Evolutionary conservation across 92 coral and sea anemone genomes (phyloP), one percentile per base, ranked within the genome.

Genomic region (Montipora capitata): DNA sequence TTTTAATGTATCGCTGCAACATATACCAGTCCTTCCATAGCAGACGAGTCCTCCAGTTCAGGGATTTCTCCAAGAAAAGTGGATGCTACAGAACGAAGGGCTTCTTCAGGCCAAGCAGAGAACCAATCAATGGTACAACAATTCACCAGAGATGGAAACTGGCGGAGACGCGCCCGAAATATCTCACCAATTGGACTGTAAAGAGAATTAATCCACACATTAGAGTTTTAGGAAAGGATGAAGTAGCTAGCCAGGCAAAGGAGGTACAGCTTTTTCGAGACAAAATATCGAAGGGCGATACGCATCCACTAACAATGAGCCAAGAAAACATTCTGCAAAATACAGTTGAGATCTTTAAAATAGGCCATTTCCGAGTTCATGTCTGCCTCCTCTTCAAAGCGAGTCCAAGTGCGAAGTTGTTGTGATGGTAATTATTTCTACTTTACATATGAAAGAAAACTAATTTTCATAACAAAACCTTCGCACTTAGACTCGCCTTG

Each of bases 61-160:
- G 93, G 98, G n/a, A 97, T 97, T 80, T 97, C 99, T 18, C 95
- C 98, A 16, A 97, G 94, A 89, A 97, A 97, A n/a, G 96, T 94
- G 7, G 98, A 94, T 5, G 99, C 98, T 11, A 97, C 99, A 15
- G 99, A 97, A 45, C 96, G 96, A 74, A 97, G 85, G 40, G 99
- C 99, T 88, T 96, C 99, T 18, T 95, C 93, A 12, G 99, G 99
- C 99, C 99, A 97, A 14, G 98, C 99, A 0, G 98, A 95, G 95
- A 97, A 97, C 99, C 99, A 97, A 72, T 97, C 99, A 65, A 97
- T 97, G 18, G 99, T 97, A 72, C 99, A 97, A 76, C 99, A 97
- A 89, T 96, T 97, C 57, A 97, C 99, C 40, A 97, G 72, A n/a
- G 99, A 97, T 16, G 99, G 99, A 84, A 97, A 97, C 90, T 95